A percentile compares a stretch with the other conserved stretches of the same genome.
Conservation (phyloP, 2,113 vertebrate genomes). For the Montifringilla adamsi region DNA sequence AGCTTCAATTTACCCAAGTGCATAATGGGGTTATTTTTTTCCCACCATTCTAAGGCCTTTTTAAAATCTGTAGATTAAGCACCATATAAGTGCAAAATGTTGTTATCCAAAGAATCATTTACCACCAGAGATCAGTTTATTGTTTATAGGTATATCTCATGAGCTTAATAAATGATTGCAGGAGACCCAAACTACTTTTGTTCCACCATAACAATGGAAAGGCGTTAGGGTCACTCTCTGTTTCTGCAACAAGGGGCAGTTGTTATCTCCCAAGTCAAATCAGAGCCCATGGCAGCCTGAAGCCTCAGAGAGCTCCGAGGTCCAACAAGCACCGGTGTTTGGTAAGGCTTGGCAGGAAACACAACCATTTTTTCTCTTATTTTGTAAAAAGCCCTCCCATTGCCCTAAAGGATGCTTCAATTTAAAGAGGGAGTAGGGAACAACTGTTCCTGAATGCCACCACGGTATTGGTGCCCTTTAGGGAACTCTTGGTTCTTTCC, state of each 20-base stretch:
- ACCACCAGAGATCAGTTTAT: not conserved
- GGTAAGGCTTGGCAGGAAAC: not conserved
- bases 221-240: not conserved
- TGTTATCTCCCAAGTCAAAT: not conserved
- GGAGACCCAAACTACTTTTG: not conserved
- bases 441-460: not conserved
- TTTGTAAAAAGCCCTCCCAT: not conserved
- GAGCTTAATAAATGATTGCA: not conserved
- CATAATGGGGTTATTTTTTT: not conserved
- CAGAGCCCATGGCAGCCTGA: accelerated
- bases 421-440: not conserved
- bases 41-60: not conserved
- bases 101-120: not conserved
- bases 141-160: not conserved
- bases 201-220: not conserved
- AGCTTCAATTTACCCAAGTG: not conserved
- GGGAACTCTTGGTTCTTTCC: not conserved
- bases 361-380: not conserved
- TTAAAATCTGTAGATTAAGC: not conserved
- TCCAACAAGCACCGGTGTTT: accelerated
- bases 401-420: not conserved
- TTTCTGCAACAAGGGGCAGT: not conserved
- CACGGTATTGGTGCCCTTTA: not conserved
- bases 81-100: not conserved
- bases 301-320: not conserved